Evolutionary conservation across 2,113 vertebrate genomes (phyloP), one percentile per base, ranked within the genome.

Genomic region (Percina caprodes): DNA sequence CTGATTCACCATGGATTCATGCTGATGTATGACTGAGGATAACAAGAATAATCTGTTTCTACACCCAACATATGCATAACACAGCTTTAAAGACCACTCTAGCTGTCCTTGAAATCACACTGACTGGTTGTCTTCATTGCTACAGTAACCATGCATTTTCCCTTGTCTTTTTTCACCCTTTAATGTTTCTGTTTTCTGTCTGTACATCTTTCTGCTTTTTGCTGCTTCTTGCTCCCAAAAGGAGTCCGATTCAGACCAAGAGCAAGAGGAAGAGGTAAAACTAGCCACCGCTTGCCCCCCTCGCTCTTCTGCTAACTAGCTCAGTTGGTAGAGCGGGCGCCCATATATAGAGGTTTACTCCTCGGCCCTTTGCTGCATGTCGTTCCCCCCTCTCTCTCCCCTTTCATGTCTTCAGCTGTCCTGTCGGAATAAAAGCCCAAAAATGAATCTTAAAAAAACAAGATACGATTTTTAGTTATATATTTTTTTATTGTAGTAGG

Each of bases 161-260:
- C 90, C 81, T 87, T 95, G 87, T 95, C 77, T 94, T 90, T 87
- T 63, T 73, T 63, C 69, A 42, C 56, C 51, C 59, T 69, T 82
- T 90, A 83, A 85, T 91, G 65, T 87, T 70, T 51, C 80, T 91
- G 62, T 89, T 95, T 77, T 93, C 55, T 87, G 70, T 87, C 82
- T 91, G 68, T 89, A 54, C 91, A 85, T 93, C 24, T 82, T 82
- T 94, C 82, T 91, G 88, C 89, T 92, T 91, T 86, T 88, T 23
- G 85, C 93, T 94, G 91, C 94, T 91, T 94, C 92, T 96, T 94
- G 95, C 95, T 94, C 91, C 91, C 84, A 61, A 95, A 96, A 99
- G 98, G 98, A 99, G 72, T 99, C 97, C 72, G 98, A 99, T 92
- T 99, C 98, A 91, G 98, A 99, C 85, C 97, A 96, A 92, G 98